phyloP scores from a whole-genome alignment of 1,140 invertebrate genomes.

The Pentalonia nigronervosa region DNA sequence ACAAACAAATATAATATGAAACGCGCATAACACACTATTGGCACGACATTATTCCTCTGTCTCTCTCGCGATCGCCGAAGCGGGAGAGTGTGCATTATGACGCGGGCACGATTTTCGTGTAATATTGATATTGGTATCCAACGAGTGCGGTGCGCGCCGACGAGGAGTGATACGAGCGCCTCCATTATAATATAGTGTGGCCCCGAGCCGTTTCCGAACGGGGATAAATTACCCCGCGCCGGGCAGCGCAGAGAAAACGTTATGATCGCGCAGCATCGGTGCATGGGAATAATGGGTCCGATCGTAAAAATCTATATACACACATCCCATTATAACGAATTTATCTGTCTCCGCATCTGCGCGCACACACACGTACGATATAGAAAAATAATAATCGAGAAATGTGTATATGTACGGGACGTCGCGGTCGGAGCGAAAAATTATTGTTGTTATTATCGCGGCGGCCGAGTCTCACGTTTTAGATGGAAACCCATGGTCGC shows the following conservation, averaged over 20 bases:
- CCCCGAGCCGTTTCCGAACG: not conserved
- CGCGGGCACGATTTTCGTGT: conserved; percentile 45
- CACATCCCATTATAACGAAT: conserved; percentile 46
- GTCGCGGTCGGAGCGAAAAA: conserved; percentile 57
- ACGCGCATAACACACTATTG: not conserved
- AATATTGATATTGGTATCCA: conserved; percentile 29
- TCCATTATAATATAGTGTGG: not conserved
- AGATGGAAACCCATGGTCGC: conserved; percentile 48
- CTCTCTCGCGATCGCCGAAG: not conserved
- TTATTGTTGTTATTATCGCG: conserved; percentile 55
- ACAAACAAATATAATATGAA: not conserved
- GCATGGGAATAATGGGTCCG: conserved; percentile 47
- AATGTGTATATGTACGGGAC: conserved; percentile 34
- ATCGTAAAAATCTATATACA: conserved; percentile 54
- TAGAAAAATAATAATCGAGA: conserved; percentile 54
- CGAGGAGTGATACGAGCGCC: not conserved
- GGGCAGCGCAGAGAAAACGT: not conserved
- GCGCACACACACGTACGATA: not conserved
- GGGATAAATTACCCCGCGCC: not conserved
- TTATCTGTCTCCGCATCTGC: conserved; percentile 50
- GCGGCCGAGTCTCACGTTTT: conserved; percentile 52
- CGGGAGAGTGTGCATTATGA: not conserved
- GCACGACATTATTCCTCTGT: not conserved
- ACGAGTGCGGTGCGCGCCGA: not conserved
- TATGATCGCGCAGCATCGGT: not conserved